phyloP scores from a whole-genome alignment of 2,888 invertebrate genomes.

The Selenia dentaria region DNA sequence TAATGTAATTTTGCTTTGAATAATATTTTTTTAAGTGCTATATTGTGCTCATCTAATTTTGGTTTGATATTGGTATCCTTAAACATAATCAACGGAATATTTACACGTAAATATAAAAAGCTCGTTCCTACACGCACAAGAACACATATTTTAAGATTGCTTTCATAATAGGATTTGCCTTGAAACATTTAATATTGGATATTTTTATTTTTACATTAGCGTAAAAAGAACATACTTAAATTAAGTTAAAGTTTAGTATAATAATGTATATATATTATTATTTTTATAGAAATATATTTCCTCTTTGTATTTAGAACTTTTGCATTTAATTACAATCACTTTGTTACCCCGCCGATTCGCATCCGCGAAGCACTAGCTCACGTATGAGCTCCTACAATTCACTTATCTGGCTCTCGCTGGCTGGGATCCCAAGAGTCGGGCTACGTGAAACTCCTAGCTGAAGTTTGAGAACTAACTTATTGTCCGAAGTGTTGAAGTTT shows the following conservation, averaged over 20 bases:
- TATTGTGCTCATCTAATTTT: constrained; percentile 27
- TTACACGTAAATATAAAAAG: no score
- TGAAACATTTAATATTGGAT: no score
- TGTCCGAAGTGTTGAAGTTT: constrained; percentile 19
- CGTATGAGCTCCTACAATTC: constrained; percentile 55
- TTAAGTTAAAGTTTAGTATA: no score
- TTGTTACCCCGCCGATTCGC: constrained; percentile 12
- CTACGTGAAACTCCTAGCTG: constrained; percentile 45
- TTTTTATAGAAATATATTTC: no score
- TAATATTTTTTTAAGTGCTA: constrained; percentile 49
- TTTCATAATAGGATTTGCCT: no score
- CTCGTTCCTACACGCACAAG: no score
- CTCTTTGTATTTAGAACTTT: no score
- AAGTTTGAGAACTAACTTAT: constrained; percentile 43
- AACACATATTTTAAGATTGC: no score
- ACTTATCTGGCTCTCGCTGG: constrained; percentile 40
- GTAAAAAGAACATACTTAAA: no score
- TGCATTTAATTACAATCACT: constrained; percentile 10
- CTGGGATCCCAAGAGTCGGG: constrained; percentile 40
- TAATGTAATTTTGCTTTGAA: constrained; percentile 53
- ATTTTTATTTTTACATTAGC: no score
- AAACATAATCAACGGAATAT: no score
- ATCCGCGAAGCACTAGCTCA: constrained; percentile 27
- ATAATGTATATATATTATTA: no score
- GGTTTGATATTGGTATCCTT: constrained; percentile 25